These are phyloP conservation scores for Apeltes quadracus DNA, from an alignment of 2,113 vertebrate genomes.

Conservation along the genomic window DNA sequence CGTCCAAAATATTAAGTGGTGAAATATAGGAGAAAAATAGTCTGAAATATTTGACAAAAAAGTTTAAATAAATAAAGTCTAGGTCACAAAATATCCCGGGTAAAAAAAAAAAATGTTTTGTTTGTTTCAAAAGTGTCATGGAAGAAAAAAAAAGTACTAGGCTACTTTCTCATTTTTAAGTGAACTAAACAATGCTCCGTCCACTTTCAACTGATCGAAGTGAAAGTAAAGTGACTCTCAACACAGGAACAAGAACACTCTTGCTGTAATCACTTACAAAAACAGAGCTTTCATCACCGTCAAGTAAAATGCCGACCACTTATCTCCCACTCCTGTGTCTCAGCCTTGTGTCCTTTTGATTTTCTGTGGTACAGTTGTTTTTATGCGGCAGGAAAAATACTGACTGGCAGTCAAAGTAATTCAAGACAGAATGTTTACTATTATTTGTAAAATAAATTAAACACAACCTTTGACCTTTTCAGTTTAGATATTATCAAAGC, in stretches of 20 bases:
- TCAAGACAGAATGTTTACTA: too few relatives aligned
- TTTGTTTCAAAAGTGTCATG: background rate
- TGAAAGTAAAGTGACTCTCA: conserved; percentile 39
- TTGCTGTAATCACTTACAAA: conserved; percentile 26
- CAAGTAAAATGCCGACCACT: conserved; percentile 42
- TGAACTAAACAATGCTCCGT: background rate
- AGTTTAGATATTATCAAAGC: background rate
- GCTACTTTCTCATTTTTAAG: background rate
- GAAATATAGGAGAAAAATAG: too few relatives aligned
- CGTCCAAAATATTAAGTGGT: too few relatives aligned
- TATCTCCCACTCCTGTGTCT: conserved; percentile 21
- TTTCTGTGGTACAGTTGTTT: conserved; percentile 1
- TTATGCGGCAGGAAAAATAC: background rate
- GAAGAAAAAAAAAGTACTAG: background rate
- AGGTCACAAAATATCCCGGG: too few relatives aligned
- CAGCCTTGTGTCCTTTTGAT: conserved; percentile 21
- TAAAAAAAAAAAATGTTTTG: too few relatives aligned
- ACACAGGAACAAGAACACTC: conserved; percentile 42
- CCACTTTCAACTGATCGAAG: conserved; percentile 22
- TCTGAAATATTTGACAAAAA: too few relatives aligned
- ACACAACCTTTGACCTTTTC: background rate
- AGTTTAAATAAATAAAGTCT: too few relatives aligned
- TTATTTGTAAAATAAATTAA: too few relatives aligned
- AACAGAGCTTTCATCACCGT: conserved; percentile 44
- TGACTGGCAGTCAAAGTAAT: background rate